phyloP scores from a whole-genome alignment of 2,797 vertebrate species.

The Notolepis coatsorum region DNA sequence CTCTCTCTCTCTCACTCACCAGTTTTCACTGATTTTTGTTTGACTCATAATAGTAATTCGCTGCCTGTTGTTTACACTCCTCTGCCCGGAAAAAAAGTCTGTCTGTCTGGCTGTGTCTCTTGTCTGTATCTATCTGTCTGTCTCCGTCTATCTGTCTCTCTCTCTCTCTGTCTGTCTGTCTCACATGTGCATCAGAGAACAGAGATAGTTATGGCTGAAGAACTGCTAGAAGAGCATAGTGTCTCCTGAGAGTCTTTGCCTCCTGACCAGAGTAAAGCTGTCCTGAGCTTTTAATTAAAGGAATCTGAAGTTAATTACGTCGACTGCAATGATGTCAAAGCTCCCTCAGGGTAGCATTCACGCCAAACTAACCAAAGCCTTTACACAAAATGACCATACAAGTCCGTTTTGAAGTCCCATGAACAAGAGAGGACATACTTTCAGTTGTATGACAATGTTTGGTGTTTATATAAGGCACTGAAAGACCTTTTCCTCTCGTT shows the following conservation, averaged over 20 bases:
- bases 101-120: not conserved
- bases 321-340: slow-evolving; percentile 6
- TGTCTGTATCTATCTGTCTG: not conserved
- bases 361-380: slow-evolving; percentile 5
- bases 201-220: no score
- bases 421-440: no score
- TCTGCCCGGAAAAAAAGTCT: not conserved
- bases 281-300: slow-evolving; percentile 26
- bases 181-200: not conserved
- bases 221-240: no score
- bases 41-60: slow-evolving; percentile 50
- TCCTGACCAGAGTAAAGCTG: not conserved
- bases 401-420: no score
- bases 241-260: no score
- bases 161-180: not conserved
- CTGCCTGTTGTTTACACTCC: slow-evolving; percentile 65
- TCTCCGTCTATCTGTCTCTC: not conserved
- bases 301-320: slow-evolving; percentile 33
- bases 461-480: no score
- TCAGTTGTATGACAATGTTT: no score
- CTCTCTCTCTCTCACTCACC: not conserved
- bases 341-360: slow-evolving; percentile 19
- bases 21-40: slow-evolving; percentile 27
- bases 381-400: no score
- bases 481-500: slow-evolving; percentile 19